These are phyloP conservation scores for Perca flavescens DNA, from an alignment of 2,113 vertebrate species.

Conservation along the genomic window DNA sequence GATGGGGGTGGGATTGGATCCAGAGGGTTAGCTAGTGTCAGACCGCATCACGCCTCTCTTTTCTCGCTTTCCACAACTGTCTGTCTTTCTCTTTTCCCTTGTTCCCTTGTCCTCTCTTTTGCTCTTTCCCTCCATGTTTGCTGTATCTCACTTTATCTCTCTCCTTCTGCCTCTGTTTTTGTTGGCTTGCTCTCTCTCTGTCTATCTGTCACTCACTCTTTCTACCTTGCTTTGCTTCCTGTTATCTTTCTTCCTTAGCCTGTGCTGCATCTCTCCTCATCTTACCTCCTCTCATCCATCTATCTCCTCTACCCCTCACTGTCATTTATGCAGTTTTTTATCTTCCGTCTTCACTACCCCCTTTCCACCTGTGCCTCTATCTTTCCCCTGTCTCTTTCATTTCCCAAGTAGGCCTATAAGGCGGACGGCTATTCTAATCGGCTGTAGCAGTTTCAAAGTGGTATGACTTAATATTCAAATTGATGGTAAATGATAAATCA, in stretches of 20 bases:
- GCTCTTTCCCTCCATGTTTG: conserved; percentile 30
- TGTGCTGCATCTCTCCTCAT: conserved; percentile 7
- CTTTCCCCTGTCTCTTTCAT: conserved; percentile 18
- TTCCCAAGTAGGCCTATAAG: conserved; percentile 31
- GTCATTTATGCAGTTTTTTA: conserved; percentile 27
- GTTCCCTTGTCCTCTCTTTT: conserved; percentile 22
- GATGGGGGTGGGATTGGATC: conserved; percentile 71
- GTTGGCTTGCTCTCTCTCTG: conserved; percentile 27
- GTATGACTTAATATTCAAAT: conserved; percentile 63
- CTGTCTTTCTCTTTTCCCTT: conserved; percentile 35
- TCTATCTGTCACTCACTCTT: conserved; percentile 8
- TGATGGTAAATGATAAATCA: conserved; percentile 71
- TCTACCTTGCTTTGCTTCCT: not conserved
- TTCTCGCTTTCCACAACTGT: conserved; percentile 30
- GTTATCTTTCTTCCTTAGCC: conserved; percentile 12
- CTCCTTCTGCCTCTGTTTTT: conserved; percentile 5
- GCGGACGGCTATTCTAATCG: conserved; percentile 62
- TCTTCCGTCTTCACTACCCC: conserved; percentile 6
- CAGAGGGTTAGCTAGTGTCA: conserved; percentile 72
- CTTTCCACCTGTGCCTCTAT: conserved; percentile 19
- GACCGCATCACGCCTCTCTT: conserved; percentile 53
- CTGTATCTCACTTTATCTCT: conserved; percentile 39
- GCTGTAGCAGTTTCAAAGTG: conserved; percentile 48
- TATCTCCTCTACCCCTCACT: conserved; percentile 18
- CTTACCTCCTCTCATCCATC: conserved; percentile 13